phyloP scores from a whole-genome alignment of 30 jellyfish, hydroid and myxozoan species.

The Hydra vulgaris region DNA sequence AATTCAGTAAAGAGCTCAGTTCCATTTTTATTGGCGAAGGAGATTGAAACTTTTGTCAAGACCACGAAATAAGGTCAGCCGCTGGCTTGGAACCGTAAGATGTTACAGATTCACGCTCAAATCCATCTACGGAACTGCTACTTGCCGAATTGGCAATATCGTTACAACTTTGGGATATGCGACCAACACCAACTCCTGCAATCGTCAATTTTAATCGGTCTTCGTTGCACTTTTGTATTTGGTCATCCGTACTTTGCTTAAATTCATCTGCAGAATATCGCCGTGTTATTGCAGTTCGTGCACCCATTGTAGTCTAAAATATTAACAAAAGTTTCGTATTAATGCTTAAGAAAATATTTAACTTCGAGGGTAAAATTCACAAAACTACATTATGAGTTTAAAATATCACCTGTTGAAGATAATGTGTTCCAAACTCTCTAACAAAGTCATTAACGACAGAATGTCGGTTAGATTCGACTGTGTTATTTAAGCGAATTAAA shows the following conservation, averaged over 20 bases:
- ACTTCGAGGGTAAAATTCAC: no score
- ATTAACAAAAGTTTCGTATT: no score
- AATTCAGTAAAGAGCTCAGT: conserved; percentile 25
- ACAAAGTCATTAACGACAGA: conserved; percentile 10
- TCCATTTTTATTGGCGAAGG: conserved; percentile 33
- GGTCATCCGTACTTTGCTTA: background rate
- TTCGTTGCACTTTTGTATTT: conserved; percentile 21
- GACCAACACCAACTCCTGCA: background rate
- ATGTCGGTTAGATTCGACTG: conserved; percentile 11
- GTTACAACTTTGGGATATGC: conserved; percentile 7
- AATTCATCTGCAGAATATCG: conserved; percentile 17
- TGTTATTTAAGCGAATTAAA: conserved; percentile 1
- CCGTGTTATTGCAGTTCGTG: conserved; percentile 31
- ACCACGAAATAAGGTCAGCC: conserved; percentile 18
- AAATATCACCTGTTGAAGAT: background rate
- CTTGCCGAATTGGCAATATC: background rate
- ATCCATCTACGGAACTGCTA: background rate
- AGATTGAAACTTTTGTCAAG: conserved; percentile 15
- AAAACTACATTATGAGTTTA: no score
- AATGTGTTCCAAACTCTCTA: conserved; percentile 43
- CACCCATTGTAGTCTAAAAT: conserved; percentile 35
- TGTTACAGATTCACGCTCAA: conserved; percentile 16
- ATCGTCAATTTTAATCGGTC: background rate
- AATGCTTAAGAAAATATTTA: no score
- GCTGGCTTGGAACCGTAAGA: conserved; percentile 34